These are phyloP conservation scores for Antrozous pallidus DNA, from an alignment of 2,797 vertebrate species.

Conservation along the genomic window DNA sequence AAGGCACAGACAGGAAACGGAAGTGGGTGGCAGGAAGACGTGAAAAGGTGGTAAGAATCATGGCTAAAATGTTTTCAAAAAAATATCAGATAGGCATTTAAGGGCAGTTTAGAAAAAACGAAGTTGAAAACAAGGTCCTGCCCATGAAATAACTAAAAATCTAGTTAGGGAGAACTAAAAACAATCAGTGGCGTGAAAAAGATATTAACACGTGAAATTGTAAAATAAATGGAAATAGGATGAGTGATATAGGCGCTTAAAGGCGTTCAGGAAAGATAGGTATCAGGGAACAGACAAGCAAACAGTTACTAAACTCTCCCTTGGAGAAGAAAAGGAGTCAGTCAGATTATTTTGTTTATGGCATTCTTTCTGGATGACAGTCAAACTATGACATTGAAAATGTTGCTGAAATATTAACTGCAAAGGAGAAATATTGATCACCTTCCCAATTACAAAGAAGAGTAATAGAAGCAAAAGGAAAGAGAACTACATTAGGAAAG, in stretches of 20 bases:
- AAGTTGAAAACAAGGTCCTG: neutral
- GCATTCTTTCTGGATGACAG: neutral
- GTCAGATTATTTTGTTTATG: neutral
- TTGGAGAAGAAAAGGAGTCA: neutral
- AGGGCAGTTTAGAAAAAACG: neutral
- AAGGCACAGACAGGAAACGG: neutral
- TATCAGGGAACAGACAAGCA: neutral
- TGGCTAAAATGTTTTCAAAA: neutral
- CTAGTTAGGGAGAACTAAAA: neutral
- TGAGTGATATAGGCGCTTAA: neutral
- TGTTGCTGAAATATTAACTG: slow-evolving; percentile 16
- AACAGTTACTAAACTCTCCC: neutral
- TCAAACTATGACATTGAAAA: neutral
- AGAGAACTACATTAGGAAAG: neutral
- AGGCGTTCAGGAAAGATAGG: neutral
- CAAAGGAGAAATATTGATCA: slow-evolving; percentile 7
- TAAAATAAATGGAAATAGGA: neutral
- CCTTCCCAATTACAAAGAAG: neutral
- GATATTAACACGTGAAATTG: neutral
- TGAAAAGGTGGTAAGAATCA: neutral
- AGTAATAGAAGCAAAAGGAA: neutral
- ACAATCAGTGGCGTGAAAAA: neutral
- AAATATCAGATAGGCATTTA: neutral
- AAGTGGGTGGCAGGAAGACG: neutral
- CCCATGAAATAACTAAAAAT: neutral